Evolutionary conservation across 2,888 invertebrate species (phyloP).

Genomic region (Orthonevra nobilis): DNA sequence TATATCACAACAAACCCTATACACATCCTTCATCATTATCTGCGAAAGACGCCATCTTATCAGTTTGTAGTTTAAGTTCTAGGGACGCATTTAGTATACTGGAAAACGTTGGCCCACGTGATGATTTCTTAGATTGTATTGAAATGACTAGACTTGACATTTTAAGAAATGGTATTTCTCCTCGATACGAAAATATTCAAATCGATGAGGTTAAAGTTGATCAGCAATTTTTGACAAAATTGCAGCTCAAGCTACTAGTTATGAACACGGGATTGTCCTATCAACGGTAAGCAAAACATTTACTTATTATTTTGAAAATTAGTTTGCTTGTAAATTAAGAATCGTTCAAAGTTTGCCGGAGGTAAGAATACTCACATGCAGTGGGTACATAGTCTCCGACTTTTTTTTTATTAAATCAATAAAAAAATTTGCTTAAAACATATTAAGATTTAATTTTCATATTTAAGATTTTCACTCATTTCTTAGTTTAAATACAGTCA

Average conservation of each 20-base stretch:
- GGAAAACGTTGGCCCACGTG: constrained; percentile 41
- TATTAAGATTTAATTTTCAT: too few species aligned
- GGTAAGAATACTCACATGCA: too few species aligned
- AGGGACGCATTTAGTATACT: constrained; percentile 71
- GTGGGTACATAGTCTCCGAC: too few species aligned
- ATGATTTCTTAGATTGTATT: constrained; percentile 73
- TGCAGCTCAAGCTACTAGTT: constrained; percentile 74
- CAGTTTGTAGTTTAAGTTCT: constrained; percentile 71
- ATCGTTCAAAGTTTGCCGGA: too few species aligned
- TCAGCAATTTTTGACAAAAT: constrained; percentile 72
- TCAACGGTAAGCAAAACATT: constrained; percentile 67
- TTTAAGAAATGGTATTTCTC: constrained; percentile 67
- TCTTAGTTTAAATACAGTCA: too few species aligned
- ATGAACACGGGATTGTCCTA: constrained; percentile 56
- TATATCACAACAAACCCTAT: constrained; percentile 74
- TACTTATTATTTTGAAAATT: too few species aligned
- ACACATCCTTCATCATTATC: constrained; percentile 54
- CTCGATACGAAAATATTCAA: constrained; percentile 65
- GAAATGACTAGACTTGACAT: constrained; percentile 74
- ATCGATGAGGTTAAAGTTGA: constrained; percentile 62
- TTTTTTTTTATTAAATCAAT: too few species aligned
- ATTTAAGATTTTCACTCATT: too few species aligned
- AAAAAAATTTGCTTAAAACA: too few species aligned
- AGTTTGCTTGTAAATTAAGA: too few species aligned
- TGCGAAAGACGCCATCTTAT: constrained; percentile 62